Percentiles rank a stretch among this genome's conserved stretches.
These are phyloP conservation scores for Dipodomys spectabilis DNA, from an alignment of 2,113 vertebrate genomes.

Conservation along the genomic window DNA sequence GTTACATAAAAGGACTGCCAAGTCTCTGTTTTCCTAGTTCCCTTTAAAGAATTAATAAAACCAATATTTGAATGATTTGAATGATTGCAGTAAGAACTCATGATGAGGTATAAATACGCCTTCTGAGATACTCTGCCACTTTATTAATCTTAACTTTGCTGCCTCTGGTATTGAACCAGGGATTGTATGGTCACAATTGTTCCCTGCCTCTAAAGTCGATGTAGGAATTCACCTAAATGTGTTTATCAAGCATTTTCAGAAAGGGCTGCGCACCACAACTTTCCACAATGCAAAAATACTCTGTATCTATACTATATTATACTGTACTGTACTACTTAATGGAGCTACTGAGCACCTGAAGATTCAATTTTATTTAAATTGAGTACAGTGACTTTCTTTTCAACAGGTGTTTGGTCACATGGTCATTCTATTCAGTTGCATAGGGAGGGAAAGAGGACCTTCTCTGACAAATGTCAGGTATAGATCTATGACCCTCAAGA, in stretches of 20 bases:
- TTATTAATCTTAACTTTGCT: slow-evolving; percentile 61
- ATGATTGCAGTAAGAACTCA: slow-evolving; percentile 20
- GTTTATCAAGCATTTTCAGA: background rate
- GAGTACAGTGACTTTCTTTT: slow-evolving; percentile 12
- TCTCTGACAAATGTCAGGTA: slow-evolving; percentile 10
- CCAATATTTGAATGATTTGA: slow-evolving; percentile 61
- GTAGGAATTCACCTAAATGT: background rate
- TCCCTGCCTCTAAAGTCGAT: slow-evolving; percentile 43
- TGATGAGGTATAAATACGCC: slow-evolving; percentile 45
- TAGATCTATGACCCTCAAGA: slow-evolving; percentile 19
- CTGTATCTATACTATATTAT: background rate
- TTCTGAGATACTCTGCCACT: slow-evolving; percentile 14
- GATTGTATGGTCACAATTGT: slow-evolving; percentile 15
- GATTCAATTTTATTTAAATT: background rate
- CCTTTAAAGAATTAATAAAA: slow-evolving; percentile 56
- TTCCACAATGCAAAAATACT: background rate
- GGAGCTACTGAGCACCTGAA: background rate
- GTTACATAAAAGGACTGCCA: slow-evolving; percentile 55
- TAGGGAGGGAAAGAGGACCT: background rate
- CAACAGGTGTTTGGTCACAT: background rate
- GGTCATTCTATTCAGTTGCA: background rate
- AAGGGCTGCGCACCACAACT: background rate
- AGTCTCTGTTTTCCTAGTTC: background rate
- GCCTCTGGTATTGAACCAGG: slow-evolving; percentile 55
- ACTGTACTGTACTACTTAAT: background rate